These are phyloP conservation scores for Cyphomyrmex costatus DNA, from an alignment of 1,140 invertebrate genomes.

Conservation along the genomic window DNA sequence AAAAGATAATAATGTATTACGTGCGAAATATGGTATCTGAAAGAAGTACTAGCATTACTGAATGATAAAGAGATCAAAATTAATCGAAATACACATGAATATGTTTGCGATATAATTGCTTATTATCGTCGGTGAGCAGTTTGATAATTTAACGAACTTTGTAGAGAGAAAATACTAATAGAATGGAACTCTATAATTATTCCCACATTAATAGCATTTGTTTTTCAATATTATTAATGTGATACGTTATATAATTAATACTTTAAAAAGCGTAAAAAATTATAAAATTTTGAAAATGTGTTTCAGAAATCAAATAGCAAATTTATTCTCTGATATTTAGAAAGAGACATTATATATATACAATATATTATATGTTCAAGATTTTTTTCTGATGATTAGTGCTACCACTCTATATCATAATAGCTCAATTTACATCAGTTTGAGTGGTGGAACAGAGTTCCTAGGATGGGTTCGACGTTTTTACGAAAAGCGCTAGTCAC, in stretches of 20 bases:
- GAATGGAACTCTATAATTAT: background rate
- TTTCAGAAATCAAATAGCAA: background rate
- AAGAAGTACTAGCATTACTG: slow-evolving; percentile 15
- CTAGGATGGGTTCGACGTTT: slow-evolving; percentile 28
- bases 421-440: slow-evolving; percentile 10
- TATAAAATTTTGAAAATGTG: background rate
- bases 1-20: slow-evolving; percentile 29
- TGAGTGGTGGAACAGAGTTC: slow-evolving; percentile 20
- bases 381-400: slow-evolving; percentile 16
- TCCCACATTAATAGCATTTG: background rate
- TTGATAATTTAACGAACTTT: slow-evolving; percentile 20
- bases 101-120: slow-evolving; percentile 36
- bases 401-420: slow-evolving; percentile 4
- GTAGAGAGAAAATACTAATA: slow-evolving; percentile 16
- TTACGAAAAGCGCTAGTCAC: slow-evolving; percentile 77
- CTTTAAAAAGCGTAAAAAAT: background rate
- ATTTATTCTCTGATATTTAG: background rate
- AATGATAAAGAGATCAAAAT: slow-evolving; percentile 45
- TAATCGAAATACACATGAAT: slow-evolving; percentile 49
- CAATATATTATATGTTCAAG: background rate
- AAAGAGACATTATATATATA: background rate
- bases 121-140: slow-evolving; percentile 15
- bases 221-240: slow-evolving; percentile 12
- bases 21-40: slow-evolving; percentile 24
- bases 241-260: background rate